Evolutionary conservation across 1,140 invertebrate species (phyloP).

Genomic region (Drosophila leontia): DNA sequence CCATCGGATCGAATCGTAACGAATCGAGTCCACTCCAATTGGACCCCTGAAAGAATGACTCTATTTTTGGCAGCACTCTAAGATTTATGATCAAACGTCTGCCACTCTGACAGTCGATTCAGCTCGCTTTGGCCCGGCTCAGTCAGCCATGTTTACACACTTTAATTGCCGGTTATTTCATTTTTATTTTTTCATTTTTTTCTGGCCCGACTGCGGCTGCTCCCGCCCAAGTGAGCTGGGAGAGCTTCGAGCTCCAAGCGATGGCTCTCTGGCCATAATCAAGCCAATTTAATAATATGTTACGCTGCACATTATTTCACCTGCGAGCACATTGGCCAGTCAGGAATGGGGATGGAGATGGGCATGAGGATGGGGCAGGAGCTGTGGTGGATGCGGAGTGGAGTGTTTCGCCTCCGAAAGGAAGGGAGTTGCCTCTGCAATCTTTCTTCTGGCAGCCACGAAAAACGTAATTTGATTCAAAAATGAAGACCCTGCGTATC

Average conservation of each 20-base stretch:
- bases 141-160: slow-evolving; percentile 79
- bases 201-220: slow-evolving; percentile 33
- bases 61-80: slow-evolving; percentile 72
- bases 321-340: slow-evolving; percentile 53
- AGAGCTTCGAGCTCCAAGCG: slow-evolving; percentile 22
- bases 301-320: slow-evolving; percentile 80
- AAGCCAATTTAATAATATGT: slow-evolving; percentile 81
- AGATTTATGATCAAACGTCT: slow-evolving; percentile 71
- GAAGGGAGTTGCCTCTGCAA: slow-evolving; percentile 4
- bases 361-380: neutral
- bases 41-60: slow-evolving; percentile 45
- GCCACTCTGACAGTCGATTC: slow-evolving; percentile 61
- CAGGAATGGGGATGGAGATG: neutral
- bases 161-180: slow-evolving; percentile 70
- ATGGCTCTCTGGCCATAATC: slow-evolving; percentile 70
- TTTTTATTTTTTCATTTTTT: slow-evolving; percentile 13
- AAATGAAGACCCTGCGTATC: slow-evolving; percentile 57
- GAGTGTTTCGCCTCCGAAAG: slow-evolving; percentile 4
- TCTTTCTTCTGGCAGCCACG: slow-evolving; percentile 33
- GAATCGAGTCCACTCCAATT: slow-evolving; percentile 43
- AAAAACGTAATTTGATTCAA: slow-evolving; percentile 42
- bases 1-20: slow-evolving; percentile 40
- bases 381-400: neutral
- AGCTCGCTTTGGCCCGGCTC: slow-evolving; percentile 39
- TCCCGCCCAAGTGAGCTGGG: slow-evolving; percentile 15